phyloP scores from a whole-genome alignment of 2,797 vertebrate species.

The Potorous gilbertii region DNA sequence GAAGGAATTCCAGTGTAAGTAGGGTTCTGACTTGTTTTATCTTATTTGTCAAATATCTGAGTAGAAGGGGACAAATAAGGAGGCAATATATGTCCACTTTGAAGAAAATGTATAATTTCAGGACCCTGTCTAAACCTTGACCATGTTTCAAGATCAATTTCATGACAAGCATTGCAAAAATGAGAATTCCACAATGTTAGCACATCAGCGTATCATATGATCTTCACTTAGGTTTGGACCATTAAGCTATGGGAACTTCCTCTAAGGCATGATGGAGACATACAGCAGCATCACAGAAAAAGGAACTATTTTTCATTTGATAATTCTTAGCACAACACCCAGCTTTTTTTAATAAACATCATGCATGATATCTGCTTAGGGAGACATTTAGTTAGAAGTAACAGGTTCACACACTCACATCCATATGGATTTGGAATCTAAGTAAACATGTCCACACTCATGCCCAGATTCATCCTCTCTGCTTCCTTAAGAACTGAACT shows the following conservation, averaged over 20 bases:
- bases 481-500: background rate
- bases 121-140: conserved; percentile 47
- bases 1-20: conserved; percentile 3
- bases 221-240: conserved; percentile 50
- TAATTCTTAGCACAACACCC: conserved; percentile 10
- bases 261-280: conserved; percentile 42
- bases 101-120: background rate
- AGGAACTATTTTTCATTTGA: conserved; percentile 51
- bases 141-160: conserved; percentile 65
- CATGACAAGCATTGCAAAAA: conserved; percentile 49
- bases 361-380: background rate
- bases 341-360: background rate
- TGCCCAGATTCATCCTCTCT: background rate
- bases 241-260: conserved; percentile 3
- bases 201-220: conserved; percentile 53
- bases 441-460: background rate
- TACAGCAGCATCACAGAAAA: background rate
- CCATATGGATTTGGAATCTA: background rate
- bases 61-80: conserved; percentile 23
- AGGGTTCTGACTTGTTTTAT: conserved; percentile 5
- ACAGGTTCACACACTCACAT: background rate
- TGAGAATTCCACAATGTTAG: conserved; percentile 53
- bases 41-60: conserved; percentile 22
- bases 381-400: background rate
- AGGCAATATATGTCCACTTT: conserved; percentile 52